phyloP scores from a whole-genome alignment of 2,888 invertebrate species.

The Drosophila paracracens region DNA sequence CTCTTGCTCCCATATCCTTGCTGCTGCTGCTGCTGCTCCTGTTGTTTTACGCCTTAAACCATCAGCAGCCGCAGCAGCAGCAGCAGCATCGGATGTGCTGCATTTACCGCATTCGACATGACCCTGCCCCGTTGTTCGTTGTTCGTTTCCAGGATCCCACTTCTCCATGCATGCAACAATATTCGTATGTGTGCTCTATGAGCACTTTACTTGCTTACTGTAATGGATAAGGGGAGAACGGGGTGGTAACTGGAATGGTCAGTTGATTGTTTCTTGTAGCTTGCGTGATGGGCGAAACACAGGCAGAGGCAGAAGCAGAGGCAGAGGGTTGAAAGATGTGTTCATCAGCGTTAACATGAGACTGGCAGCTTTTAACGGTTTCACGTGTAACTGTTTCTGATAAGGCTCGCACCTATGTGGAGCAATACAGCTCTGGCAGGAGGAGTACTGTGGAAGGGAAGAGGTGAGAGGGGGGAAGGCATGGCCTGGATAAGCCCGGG shows the following conservation, averaged over 20 bases:
- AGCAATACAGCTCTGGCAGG: neutral
- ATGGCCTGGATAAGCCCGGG: constrained; percentile 39
- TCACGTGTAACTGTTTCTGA: constrained; percentile 57
- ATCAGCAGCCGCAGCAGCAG: constrained; percentile 50
- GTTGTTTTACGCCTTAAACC: constrained; percentile 66
- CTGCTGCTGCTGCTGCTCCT: constrained; percentile 23
- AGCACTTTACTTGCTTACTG: constrained; percentile 39
- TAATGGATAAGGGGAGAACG: constrained; percentile 8
- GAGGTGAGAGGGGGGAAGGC: neutral
- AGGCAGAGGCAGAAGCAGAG: neutral
- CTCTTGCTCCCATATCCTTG: neutral
- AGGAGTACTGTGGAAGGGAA: neutral
- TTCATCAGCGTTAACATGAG: constrained; percentile 63
- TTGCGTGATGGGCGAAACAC: constrained; percentile 49
- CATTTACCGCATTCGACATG: constrained; percentile 77
- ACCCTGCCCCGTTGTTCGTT: constrained; percentile 40
- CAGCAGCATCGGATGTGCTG: constrained; percentile 70
- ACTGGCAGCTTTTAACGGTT: constrained; percentile 67
- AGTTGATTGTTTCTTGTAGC: constrained; percentile 64
- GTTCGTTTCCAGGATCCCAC: constrained; percentile 16
- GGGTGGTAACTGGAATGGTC: constrained; percentile 35
- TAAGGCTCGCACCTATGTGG: constrained; percentile 52
- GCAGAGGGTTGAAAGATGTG: constrained; percentile 42
- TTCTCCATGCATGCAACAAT: neutral
- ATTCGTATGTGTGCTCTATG: constrained; percentile 16